A percentile compares a stretch with the other conserved stretches of the same genome.
Conservation (phyloP, 2,888 invertebrate species). For the Crepidodera aurea region DNA sequence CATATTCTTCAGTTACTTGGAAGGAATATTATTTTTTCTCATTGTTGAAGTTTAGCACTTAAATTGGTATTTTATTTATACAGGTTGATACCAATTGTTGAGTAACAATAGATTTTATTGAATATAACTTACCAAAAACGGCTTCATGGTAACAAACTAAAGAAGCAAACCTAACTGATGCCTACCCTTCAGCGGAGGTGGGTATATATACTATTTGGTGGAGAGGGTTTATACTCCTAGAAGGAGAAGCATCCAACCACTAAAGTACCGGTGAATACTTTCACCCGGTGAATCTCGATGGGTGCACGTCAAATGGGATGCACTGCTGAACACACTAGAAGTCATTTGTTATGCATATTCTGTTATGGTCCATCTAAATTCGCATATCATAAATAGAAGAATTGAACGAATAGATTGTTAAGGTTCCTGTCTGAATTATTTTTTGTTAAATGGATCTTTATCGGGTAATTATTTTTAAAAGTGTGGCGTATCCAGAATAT, state of each 20-base stretch:
- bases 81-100: no score
- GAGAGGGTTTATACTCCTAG: constrained; percentile 46
- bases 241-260: constrained; percentile 35
- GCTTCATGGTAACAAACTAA: constrained; percentile 42
- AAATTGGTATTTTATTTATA: no score
- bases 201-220: constrained; percentile 45
- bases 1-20: no score
- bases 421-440: no score
- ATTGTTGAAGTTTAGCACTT: no score
- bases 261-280: constrained; percentile 35
- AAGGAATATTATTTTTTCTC: no score
- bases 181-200: constrained; percentile 46
- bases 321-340: constrained; percentile 18
- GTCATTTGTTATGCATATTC: constrained; percentile 15
- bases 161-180: constrained; percentile 44
- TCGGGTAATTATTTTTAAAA: no score
- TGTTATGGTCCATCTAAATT: constrained; percentile 4
- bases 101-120: no score
- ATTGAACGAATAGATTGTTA: not conserved
- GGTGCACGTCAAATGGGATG: constrained; percentile 15
- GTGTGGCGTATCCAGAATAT: no score
- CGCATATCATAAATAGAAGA: not conserved
- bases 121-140: constrained; percentile 46
- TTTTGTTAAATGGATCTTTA: no score
- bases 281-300: constrained; percentile 47